Base-by-base conservation (phyloP, 2,797 vertebrate genomes). In the Neosilurus hyrtlii region DNA sequence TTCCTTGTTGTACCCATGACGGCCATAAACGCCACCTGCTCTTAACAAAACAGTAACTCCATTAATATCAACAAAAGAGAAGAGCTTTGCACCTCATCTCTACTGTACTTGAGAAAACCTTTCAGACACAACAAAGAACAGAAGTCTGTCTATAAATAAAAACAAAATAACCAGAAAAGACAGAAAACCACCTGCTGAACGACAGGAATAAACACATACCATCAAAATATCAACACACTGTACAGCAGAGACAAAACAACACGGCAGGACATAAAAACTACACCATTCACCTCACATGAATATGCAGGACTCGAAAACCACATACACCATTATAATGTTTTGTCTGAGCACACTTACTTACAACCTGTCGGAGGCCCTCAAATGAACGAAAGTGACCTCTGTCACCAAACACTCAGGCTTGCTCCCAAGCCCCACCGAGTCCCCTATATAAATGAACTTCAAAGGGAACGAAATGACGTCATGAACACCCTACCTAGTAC, bases 361-460 rank as follows among this genome's bases (percentile, higher is more conserved):
- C 26, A 51, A 87, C 85, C 57, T 82, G 88, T 59, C 10, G n/a
- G 78, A n/a, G 71, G 67, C 43, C 76, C 26, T 67, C 16, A 56
- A 24, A 65, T 83, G 73, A 83, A 86, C 85, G 67, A 51, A 14
- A 85, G 72, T 87, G 82, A 89, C 86, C 88, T 80, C 74, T 14
- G 65, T 70, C 70, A 63, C 16, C 5, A 63, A 65, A 80, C 63
- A 82, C 3, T 12, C 52, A 12, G 79, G 52, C 14, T 43, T 54
- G 0, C 2, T 59, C 62, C 52, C 52, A 68, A 80, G 59, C 54
- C 0, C 26, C 11, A 2, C 20, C 4, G 0, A 18, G 10, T 10
- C 0, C 79, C 51, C 79, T 80, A 20, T 16, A 57, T 59, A 18
- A 15, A 24, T 4, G 7, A 52, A n/a, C 22, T 59, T 10, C 30